A percentile compares a stretch with the other conserved stretches of the same genome.
Conservation (phyloP, 2,797 vertebrate species). For the Clarias platycephalus region DNA sequence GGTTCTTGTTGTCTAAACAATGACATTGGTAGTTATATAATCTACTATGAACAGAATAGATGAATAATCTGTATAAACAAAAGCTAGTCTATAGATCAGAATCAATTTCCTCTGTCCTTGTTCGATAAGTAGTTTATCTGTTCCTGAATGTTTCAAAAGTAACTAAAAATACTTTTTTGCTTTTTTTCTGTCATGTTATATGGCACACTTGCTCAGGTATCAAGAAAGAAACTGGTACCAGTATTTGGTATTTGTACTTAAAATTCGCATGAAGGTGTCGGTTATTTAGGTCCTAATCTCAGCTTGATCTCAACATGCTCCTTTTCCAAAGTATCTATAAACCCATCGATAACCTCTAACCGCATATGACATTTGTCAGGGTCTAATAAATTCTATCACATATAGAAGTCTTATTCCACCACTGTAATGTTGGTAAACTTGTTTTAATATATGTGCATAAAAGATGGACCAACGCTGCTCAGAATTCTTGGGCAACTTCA, state of each 20-base stretch:
- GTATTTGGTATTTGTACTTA: neutral
- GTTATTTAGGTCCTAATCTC: neutral
- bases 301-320: neutral
- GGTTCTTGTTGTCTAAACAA: neutral
- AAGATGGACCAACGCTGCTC: neutral
- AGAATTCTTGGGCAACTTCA: conserved; percentile 9
- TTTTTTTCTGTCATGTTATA: neutral
- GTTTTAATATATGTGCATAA: conserved; percentile 16
- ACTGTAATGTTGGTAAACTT: neutral
- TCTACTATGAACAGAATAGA: neutral
- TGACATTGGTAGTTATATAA: neutral
- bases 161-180: neutral
- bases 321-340: neutral
- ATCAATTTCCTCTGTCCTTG: neutral
- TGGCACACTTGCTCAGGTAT: neutral
- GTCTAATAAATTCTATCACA: neutral
- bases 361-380: no score
- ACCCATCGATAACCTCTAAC: neutral
- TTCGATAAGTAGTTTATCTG: neutral
- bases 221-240: neutral
- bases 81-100: neutral
- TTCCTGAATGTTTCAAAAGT: conserved; percentile 4
- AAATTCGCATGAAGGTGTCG: neutral
- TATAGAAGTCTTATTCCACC: neutral
- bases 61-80: neutral